A percentile compares a stretch with the other conserved stretches of the same genome.
Conservation (phyloP, 2,888 invertebrate species). For the Cephus runcator region DNA sequence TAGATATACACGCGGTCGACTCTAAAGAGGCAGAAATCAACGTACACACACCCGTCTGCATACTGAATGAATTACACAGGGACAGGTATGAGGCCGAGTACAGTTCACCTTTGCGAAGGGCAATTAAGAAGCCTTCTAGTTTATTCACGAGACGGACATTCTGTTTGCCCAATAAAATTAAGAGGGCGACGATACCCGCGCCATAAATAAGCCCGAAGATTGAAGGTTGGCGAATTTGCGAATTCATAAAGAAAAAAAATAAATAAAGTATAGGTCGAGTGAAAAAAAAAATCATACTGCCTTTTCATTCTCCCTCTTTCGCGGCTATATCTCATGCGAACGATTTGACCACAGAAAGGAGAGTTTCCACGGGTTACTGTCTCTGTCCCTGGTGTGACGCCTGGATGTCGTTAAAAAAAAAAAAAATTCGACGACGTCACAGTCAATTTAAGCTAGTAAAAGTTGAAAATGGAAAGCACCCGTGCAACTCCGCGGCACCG, state of each 20-base stretch:
- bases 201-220: background rate
- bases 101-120: background rate
- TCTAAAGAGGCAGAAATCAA: background rate
- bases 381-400: background rate
- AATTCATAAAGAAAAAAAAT: too few species aligned
- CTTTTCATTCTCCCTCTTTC: background rate
- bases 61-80: background rate
- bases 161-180: background rate
- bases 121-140: background rate
- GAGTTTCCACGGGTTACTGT: background rate
- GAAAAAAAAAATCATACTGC: background rate
- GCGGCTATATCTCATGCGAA: background rate
- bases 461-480: background rate
- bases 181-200: background rate
- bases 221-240: background rate
- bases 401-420: background rate
- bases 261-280: background rate
- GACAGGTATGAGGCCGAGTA: background rate
- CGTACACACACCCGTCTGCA: background rate
- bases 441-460: background rate
- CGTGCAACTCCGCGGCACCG: background rate
- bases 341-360: background rate
- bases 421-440: background rate
- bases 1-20: background rate
- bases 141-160: background rate